Percentiles rank a stretch among this genome's conserved stretches.
These are phyloP conservation scores for Gopherus evgoodei DNA, from an alignment of 2,113 vertebrate genomes.

Conservation along the genomic window DNA sequence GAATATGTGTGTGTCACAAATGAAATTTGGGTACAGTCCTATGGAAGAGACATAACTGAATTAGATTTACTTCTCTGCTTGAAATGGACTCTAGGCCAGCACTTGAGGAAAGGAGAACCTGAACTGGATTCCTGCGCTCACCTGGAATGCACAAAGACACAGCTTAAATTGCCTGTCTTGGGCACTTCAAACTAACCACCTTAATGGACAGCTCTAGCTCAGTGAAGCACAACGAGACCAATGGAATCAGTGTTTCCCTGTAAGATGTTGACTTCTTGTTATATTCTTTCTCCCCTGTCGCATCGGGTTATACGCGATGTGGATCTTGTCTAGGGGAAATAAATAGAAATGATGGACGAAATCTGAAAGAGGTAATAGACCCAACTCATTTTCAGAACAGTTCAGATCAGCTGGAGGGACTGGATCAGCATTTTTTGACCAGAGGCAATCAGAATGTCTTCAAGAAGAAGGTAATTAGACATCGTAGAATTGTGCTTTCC, in stretches of 20 bases:
- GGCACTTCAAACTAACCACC: background rate
- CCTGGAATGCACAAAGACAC: slow-evolving; percentile 9
- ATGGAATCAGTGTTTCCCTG: background rate
- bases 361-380: slow-evolving; percentile 39
- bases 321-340: slow-evolving; percentile 36
- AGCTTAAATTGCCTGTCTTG: background rate
- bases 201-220: background rate
- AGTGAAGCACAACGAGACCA: background rate
- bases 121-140: background rate
- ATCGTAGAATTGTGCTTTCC: slow-evolving; percentile 53
- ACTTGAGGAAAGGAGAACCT: slow-evolving; percentile 19
- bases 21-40: slow-evolving; percentile 45
- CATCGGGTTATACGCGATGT: background rate
- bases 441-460: slow-evolving; percentile 54
- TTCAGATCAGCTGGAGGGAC: slow-evolving; percentile 55
- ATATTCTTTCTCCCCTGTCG: background rate
- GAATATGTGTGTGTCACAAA: slow-evolving; percentile 40
- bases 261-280: background rate
- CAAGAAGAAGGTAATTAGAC: slow-evolving; percentile 73
- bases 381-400: slow-evolving; percentile 57
- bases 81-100: slow-evolving; percentile 54
- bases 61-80: slow-evolving; percentile 49
- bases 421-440: slow-evolving; percentile 64
- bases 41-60: slow-evolving; percentile 52
- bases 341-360: slow-evolving; percentile 31